Evolutionary conservation across 2,797 vertebrate species (phyloP), one percentile per base, ranked within the genome.

Genomic region (Fringilla coelebs): DNA sequence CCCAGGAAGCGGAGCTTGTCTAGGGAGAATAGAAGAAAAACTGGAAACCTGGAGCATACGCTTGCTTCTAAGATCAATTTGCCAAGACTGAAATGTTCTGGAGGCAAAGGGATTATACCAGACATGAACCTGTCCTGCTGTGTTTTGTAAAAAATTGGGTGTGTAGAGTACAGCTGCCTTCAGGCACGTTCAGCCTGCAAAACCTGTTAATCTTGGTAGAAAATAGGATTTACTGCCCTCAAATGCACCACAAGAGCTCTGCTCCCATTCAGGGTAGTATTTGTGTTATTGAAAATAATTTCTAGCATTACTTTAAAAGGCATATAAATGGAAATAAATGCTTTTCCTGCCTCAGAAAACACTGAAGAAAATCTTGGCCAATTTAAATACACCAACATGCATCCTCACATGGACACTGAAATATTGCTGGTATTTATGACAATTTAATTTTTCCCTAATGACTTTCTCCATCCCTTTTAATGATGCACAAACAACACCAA

Each of bases 141-240:
- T 82, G 89, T 72, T 95, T 80, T 94, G 93, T 63, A 94, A 90
- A 97, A 95, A 92, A 91, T 65, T 78, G 89, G 96, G 92, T 72
- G 91, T 97, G 96, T 95, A 83, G 32, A 79, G 54, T 48, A 91
- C 79, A 92, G 71, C 55, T 88, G 81, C 93, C 92, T 96, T 90
- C 54, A 87, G 93, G 94, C 93, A 95, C 0, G 34, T 79, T 97
- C 84, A 93, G 91, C 91, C 91, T 96, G 85, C 67, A 93, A 84
- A 97, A 97, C 94, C 93, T 96, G 97, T 96, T 96, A 92, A 91
- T 81, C 94, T 82, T 6, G 1, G 79, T 71, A 88, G 81, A 90
- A 95, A 94, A 94, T 93, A 94, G 81, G 94, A 94, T 93, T 97
- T 93, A 87, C 91, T 96, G 88, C 85, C 92, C 90, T 93, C 80